Base-by-base conservation (phyloP, 2,888 invertebrate species). In the Troides oblongomaculatus region DNA sequence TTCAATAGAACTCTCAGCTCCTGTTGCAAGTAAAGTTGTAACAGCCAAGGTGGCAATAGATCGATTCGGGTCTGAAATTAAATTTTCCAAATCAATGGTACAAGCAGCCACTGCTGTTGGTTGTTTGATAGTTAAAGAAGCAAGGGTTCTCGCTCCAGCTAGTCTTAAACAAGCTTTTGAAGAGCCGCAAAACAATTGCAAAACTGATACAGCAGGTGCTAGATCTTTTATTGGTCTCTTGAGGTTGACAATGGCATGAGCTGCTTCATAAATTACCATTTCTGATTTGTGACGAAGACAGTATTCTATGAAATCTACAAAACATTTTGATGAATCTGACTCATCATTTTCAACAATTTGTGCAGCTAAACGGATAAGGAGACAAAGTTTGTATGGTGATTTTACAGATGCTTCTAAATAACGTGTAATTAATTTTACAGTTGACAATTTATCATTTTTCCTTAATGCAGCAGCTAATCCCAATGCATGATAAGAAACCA, bases 211-310 rank as follows among this genome's bases (percentile, higher is more conserved):
- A 2, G 99, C 99, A 0, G 99, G 97, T 2, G 97, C 97, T 7
- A 99, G 92, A 80, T 99, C 99, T 68, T 98, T 93, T 0, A 96
- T 94, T 0, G 97, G 96, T 63, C 97, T 97, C 69, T 95, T 90
- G 69, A 99, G 92, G 85, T 98, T 98, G 1, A 99, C 99, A 76
- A 99, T 96, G 4, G 99, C 99, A 82, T 99, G 98, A 0, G 99
- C 99, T 0, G 99, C 99, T 92, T 99, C 99, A 82, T 99, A 99
- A 25, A 99, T 97, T 0, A 99, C 99, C 96, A 99, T 98, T 93
- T 99, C 99, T 43, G 97, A 98, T 92, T 99, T 99, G 86, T 99
- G 99, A 0, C 99, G 95, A 61, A 99, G 93, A 83, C 99, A 99
- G 21, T 96, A 94, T 82, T 99, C 98, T 62, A 99, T 97, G 81